A percentile compares a stretch with the other conserved stretches of the same genome.
These are phyloP conservation scores for Takifugu rubripes DNA, from an alignment of 2,797 vertebrate genomes.

Conservation along the genomic window DNA sequence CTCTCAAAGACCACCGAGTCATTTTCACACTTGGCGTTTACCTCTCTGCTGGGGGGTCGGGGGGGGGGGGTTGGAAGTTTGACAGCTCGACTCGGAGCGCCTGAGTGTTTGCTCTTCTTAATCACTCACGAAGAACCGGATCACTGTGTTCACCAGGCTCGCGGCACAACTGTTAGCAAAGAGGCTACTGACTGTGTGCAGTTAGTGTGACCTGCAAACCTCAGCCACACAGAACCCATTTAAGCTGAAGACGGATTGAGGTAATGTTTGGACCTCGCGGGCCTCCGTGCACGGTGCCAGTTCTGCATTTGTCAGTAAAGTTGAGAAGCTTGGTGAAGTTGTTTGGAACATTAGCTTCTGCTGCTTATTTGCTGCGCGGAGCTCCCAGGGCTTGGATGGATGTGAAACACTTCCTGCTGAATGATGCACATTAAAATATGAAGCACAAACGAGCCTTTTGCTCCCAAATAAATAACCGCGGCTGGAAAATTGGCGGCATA, in stretches of 20 bases:
- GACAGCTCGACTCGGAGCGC: constrained; percentile 32
- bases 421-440: no score
- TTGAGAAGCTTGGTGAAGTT: background rate
- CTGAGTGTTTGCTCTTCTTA: constrained; percentile 10
- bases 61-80: constrained; percentile 21
- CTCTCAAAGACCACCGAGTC: constrained; percentile 19
- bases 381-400: no score
- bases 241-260: background rate
- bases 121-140: constrained; percentile 12
- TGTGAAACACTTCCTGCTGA: no score
- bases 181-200: background rate
- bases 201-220: background rate
- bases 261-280: background rate
- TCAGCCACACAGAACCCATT: background rate
- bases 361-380: no score
- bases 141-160: background rate
- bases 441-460: no score
- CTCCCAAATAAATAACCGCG: no score
- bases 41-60: constrained; percentile 14
- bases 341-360: background rate
- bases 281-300: background rate
- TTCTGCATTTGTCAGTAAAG: background rate
- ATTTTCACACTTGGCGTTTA: constrained; percentile 14
- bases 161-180: background rate
- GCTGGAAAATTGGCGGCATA: no score